A percentile compares a stretch with the other conserved stretches of the same genome.
Conservation (phyloP, 2,113 vertebrate genomes). For the Scophthalmus maximus region DNA sequence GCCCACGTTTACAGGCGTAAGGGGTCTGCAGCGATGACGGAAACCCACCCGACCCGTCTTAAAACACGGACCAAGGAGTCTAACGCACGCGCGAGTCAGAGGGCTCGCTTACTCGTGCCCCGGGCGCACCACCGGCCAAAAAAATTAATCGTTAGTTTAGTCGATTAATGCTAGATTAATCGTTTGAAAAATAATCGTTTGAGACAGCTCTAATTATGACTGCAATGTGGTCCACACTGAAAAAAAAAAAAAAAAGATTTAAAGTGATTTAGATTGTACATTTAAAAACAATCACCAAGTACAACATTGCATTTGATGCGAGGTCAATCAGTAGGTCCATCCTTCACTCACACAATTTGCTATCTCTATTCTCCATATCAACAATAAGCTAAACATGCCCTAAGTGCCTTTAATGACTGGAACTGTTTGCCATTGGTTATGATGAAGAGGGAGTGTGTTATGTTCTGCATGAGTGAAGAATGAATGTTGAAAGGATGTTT, state of each 20-base stretch:
- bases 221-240: background rate
- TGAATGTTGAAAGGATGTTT: background rate
- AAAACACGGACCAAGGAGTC: no score
- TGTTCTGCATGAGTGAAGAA: background rate
- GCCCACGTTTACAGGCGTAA: no score
- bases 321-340: background rate
- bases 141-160: no score
- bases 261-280: background rate
- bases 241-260: no score
- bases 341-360: background rate
- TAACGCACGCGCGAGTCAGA: no score
- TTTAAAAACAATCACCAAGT: background rate
- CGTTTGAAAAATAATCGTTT: no score
- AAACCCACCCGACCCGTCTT: no score
- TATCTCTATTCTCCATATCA: background rate
- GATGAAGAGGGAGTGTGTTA: background rate
- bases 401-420: background rate
- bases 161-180: no score
- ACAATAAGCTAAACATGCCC: background rate
- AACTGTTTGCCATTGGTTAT: slow-evolving; percentile 28
- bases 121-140: no score
- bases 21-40: no score
- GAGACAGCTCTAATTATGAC: no score
- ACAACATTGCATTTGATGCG: background rate
- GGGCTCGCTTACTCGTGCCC: no score